Evolutionary conservation across 2,888 invertebrate genomes (phyloP), one percentile per base, ranked within the genome.

Genomic region (Trissolcus brochymenae): DNA sequence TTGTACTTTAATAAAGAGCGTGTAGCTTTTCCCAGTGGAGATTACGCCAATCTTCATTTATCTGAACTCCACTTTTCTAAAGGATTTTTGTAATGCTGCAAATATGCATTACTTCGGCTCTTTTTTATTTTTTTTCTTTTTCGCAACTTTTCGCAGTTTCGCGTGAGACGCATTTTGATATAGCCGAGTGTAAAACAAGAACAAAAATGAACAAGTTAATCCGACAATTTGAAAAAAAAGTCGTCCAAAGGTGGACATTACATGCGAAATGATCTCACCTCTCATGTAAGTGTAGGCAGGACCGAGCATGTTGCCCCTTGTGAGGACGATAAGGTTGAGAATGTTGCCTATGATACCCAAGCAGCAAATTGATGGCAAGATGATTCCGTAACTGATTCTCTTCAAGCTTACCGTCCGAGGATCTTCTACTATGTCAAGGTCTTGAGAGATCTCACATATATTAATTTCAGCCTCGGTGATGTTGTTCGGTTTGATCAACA

Each of bases 221-320:
- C 43, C 53, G 46, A 29, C 43, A 46, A 16, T 46, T 29, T 14
- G 17, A 46, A 54, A 11, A 40, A 41, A 19, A 66, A 43, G 40
- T 25, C 25, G 25, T 25, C 6, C 65, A 53, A 35, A 14, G 56
- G 40, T 17, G 21, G 25, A 66, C 25, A 57, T 29, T 40, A 19
- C 14, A 4, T 40, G 51, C 43, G 14, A 35, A 25, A 35, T 35
- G 57, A 35, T 59, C 92, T 91, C 86, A 94, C 94, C 94, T 89
- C 93, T 89, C 94, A 94, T 94, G 89, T 94, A 95, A 87, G 94
- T 93, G 88, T 95, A 95, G 49, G 95, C 95, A 0, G 94, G 94
- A 50, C 94, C 94, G 81, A 94, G 92, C 92, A 95, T 93, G 82
- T 94, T 94, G 77, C 93, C 92, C 75, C 94, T 91, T 49, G 94